Base-by-base conservation (phyloP, 2,797 vertebrate genomes). In the Parauchenoglanis ngamensis region DNA sequence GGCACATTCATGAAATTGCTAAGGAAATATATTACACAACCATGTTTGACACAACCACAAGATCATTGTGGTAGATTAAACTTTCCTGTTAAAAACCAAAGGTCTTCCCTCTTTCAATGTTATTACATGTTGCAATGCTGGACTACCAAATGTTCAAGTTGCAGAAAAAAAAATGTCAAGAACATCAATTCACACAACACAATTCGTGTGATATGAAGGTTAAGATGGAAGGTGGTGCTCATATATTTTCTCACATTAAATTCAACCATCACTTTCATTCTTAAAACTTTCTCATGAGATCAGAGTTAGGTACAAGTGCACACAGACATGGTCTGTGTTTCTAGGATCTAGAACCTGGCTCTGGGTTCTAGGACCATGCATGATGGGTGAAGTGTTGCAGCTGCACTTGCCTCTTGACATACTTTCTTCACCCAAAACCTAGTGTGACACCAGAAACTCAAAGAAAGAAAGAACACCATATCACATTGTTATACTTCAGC, bases 21-120 rank as follows among this genome's bases (percentile, higher is more conserved):
- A 49, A 83, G 46, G 54, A 80, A 82, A 49, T 19, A 49, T 65
- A 82, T 82, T 61, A 82, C 13, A 65, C 59, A 46, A 59, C 44
- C 61, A 40, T 1, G 35, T 21, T 3, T 40, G 21, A 40, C 54
- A 59, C 19, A 79, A 23, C 77, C 54, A 13, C 19, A 35, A 79
- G 77, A 56, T 40, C 77, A 79, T 23, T 79, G 52, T 57, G n/a
- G 54, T 59, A 40, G 8, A 40, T 59, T 40, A 59, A 59, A 31
- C 21, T 57, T 79, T 79, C 54, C 77, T 25, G 77, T 78, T 57
- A 35, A 23, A 4, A 59, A 59, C 31, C 77, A 79, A 79, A 79
- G 19, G 52, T 56, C 57, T 61, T 81, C 23, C 31, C 23, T 13
- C 57, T 63, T 46, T 81, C 57, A 13, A 0, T 61, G 11, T 81